Evolutionary conservation across 1,140 invertebrate genomes (phyloP), one percentile per base, ranked within the genome.

Genomic region (Vollenhovia emeryi): DNA sequence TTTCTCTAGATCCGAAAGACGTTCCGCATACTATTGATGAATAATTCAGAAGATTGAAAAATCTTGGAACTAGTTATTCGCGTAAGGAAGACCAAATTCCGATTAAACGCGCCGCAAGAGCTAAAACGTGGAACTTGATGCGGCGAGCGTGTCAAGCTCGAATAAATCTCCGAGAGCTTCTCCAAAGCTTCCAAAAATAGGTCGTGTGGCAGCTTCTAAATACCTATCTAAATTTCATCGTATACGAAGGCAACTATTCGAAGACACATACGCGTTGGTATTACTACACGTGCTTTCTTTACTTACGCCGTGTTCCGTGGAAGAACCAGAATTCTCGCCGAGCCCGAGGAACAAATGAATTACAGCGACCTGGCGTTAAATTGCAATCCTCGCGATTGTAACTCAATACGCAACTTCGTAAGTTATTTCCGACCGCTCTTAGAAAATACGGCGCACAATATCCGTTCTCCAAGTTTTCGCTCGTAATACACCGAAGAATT

Each of bases 181-280:
- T 45, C 55, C 73, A 87, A 92, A 91, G 75, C 88, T 86, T 91
- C 80, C 85, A 91, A 92, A 91, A 92, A 91, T 92, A 91, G 86
- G 78, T 89, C 73, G 84, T 76, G 74, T 87, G 83, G 64, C 86
- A 75, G 64, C 59, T 64, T 86, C 84, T 89, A 86, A 50, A 74
- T 69, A 86, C 59, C 48, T 78, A 52, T 85, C 85, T 88, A 91
- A 84, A 66, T 78, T 89, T 89, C 89, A 71, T 86, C 83, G 78
- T 91, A 66, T 91, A 91, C 89, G 80, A 93, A 93, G 93, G 92
- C 92, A 93, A 92, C 90, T 92, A 91, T 91, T 93, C 85, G 82
- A 93, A 93, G 93, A 91, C 92, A 93, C 90, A 78, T 92, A 88
- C 83, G 86, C 87, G 48, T 88, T 82, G 59, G 66, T 60, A 55